These are phyloP conservation scores for Lacerta bilineata DNA, from an alignment of 2,797 vertebrate species.

Conservation along the genomic window DNA sequence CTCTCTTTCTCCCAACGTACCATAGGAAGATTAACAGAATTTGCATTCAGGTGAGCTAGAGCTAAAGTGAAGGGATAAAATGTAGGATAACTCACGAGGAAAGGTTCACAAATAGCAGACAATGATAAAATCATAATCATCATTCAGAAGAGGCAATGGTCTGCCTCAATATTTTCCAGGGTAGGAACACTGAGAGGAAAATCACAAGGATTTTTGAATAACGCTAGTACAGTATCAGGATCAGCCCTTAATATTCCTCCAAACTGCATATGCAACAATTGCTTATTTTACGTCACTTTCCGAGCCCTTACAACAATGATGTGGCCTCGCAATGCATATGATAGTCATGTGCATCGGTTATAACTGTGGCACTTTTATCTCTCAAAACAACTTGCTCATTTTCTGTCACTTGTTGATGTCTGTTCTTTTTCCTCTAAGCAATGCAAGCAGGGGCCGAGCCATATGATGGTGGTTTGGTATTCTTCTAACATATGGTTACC, in stretches of 20 bases:
- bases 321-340: neutral
- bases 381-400: neutral
- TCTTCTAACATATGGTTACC: neutral
- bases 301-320: neutral
- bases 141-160: neutral
- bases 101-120: neutral
- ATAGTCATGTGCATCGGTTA: constrained; percentile 12
- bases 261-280: constrained; percentile 10
- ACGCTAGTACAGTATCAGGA: neutral
- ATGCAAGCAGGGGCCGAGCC: neutral
- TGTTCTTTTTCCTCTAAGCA: neutral
- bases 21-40: neutral
- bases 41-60: neutral
- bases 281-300: constrained; percentile 30
- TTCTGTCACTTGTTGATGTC: neutral
- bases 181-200: neutral
- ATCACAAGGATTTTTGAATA: neutral
- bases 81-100: neutral
- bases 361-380: constrained; percentile 21
- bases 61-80: neutral
- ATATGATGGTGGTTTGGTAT: neutral
- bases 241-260: neutral
- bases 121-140: neutral
- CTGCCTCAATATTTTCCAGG: neutral
- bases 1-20: no score